Evolutionary conservation across 2,797 vertebrate genomes (phyloP), one percentile per base, ranked within the genome.

Genomic region (Eurystomus glaucurus): DNA sequence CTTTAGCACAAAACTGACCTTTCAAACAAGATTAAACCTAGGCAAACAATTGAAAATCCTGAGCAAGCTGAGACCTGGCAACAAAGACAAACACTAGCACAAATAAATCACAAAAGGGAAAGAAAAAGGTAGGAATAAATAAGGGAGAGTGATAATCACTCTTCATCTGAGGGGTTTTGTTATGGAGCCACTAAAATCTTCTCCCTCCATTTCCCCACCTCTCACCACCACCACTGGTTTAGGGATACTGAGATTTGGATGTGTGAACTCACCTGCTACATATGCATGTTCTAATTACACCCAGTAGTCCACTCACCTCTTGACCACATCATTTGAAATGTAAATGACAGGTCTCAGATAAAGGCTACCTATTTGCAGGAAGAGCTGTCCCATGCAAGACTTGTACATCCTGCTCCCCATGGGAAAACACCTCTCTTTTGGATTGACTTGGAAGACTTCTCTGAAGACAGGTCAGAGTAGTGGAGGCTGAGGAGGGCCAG

Each of bases 11-110:
- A 71, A 50, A 52, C 26, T 71, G 65, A 80, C 50, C 86, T 93
- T 92, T 91, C 71, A 72, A 89, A 92, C 86, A 82, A 90, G 87
- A 96, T 90, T 95, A 95, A 93, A 92, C 65, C 48, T 65, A 75
- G 50, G 54, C 50, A 92, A 93, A 90, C 71, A 71, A 72, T 8
- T 92, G 29, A 90, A 97, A 91, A 85, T 43, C 45, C 41, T 64
- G 46, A 90, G 78, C 93, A 93, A 96, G 90, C 61, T 41, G 54
- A 91, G 90, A 91, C 41, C 50, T 90, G 72, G 86, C 71, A 92
- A 91, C 81, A 58, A 89, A 92, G 60, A 46, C 72, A 96, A 90
- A 85, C 75, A 90, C 10, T 62, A 91, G 45, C 81, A 96, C 78
- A 90, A 80, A 94, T 52, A n/a, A 93, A 66, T 55, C 31, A 84